A percentile compares a stretch with the other conserved stretches of the same genome.
phyloP scores from a whole-genome alignment of 2,888 invertebrate genomes.

The Noctua pronuba region DNA sequence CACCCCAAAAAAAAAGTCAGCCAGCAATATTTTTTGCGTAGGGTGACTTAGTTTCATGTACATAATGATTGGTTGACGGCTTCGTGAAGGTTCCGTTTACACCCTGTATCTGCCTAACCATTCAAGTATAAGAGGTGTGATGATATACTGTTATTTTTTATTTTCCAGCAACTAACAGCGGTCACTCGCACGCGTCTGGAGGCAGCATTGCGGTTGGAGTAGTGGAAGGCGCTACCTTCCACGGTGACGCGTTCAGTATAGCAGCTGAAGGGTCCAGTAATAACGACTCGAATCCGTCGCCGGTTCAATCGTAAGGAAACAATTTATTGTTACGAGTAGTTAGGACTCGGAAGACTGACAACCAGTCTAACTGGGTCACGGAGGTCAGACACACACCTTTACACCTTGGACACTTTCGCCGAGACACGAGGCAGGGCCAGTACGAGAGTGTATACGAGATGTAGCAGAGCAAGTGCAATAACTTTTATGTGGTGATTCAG shows the following conservation, averaged over 20 bases:
- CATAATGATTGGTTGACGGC: too few relatives aligned
- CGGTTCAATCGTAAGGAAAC: not conserved
- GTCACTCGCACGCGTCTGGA: not conserved
- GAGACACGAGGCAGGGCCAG: not conserved
- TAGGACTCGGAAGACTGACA: not conserved
- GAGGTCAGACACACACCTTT: too few relatives aligned
- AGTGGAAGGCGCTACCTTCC: conserved; percentile 24
- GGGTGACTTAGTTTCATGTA: too few relatives aligned
- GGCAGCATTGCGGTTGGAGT: conserved; percentile 29
- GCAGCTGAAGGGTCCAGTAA: not conserved
- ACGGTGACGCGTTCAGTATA: conserved; percentile 6
- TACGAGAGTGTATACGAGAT: not conserved
- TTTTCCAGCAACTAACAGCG: conserved; percentile 2
- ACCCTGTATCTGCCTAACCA: too few relatives aligned
- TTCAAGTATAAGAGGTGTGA: too few relatives aligned
- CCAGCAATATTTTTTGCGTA: too few relatives aligned
- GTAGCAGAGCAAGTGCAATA: not conserved
- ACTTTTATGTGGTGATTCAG: not conserved
- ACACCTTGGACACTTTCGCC: not conserved
- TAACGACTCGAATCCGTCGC: not conserved
- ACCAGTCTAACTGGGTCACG: not conserved
- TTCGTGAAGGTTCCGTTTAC: too few relatives aligned
- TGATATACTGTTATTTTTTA: not conserved
- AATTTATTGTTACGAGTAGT: not conserved
- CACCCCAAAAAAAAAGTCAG: too few relatives aligned